A percentile compares a stretch with the other conserved stretches of the same genome.
These are phyloP conservation scores for Xerus rutilus DNA, from an alignment of 2,797 vertebrate species.

Conservation along the genomic window DNA sequence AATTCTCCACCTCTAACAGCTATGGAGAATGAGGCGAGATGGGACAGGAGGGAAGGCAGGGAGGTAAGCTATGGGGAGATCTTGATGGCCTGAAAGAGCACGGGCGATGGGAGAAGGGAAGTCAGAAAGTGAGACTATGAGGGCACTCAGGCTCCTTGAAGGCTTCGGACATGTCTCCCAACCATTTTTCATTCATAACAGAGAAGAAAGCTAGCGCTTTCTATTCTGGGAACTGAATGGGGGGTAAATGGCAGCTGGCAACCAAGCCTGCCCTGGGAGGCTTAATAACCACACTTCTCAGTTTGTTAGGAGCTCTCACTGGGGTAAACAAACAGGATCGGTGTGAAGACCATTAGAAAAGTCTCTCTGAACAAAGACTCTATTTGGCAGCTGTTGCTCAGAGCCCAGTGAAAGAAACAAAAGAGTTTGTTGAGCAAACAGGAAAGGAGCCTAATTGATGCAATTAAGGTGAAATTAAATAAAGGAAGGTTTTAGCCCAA, in stretches of 20 bases:
- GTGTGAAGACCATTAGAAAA: constrained; percentile 79
- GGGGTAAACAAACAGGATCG: constrained; percentile 78
- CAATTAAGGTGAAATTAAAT: constrained; percentile 85
- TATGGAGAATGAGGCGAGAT: not conserved
- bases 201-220: constrained; percentile 57
- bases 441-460: constrained; percentile 79
- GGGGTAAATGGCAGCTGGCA: constrained; percentile 80
- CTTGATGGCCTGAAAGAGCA: not conserved
- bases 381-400: constrained; percentile 82
- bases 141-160: not conserved
- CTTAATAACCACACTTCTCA: constrained; percentile 75
- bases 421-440: constrained; percentile 83
- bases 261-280: constrained; percentile 54
- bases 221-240: constrained; percentile 54
- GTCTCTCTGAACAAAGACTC: constrained; percentile 79
- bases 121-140: not conserved
- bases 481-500: constrained; percentile 78
- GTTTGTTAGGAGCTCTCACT: constrained; percentile 58
- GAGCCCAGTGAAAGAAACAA: constrained; percentile 79
- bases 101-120: not conserved
- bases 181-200: constrained; percentile 1
- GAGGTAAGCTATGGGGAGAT: not conserved
- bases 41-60: not conserved
- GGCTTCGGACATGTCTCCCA: constrained; percentile 2
- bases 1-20: not conserved